Conservation (phyloP, 2,888 invertebrate species). For the Nematopogon swammerdamellus region DNA sequence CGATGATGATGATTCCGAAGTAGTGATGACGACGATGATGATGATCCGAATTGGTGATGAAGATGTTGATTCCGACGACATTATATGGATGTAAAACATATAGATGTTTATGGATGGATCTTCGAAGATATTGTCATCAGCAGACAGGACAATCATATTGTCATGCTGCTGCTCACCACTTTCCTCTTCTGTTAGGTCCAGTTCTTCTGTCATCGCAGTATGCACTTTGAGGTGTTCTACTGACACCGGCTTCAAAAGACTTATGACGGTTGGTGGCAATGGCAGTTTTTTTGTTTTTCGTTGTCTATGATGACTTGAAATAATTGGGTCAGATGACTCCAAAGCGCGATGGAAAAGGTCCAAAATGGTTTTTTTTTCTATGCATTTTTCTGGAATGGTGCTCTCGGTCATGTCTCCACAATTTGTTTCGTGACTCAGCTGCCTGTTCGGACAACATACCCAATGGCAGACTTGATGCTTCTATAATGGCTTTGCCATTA, state of each 20-base stretch:
- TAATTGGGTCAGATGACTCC: not conserved
- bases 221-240: not conserved
- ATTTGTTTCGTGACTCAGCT: not conserved
- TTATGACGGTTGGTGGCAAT: not conserved
- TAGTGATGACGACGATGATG: not conserved
- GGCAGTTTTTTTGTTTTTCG: no score
- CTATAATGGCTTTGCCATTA: not conserved
- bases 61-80: no score
- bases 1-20: not conserved
- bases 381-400: not conserved
- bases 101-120: not conserved
- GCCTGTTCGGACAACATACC: not conserved
- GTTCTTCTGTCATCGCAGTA: not conserved
- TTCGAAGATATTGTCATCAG: not conserved
- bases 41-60: no score
- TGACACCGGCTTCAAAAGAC: not conserved
- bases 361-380: not conserved
- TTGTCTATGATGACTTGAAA: no score
- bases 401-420: not conserved
- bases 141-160: not conserved
- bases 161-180: not conserved
- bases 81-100: not conserved
- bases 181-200: not conserved
- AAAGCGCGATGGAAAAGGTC: not conserved
- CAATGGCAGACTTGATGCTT: not conserved